These are phyloP conservation scores for Hemichromis elongatus DNA, from an alignment of 2,113 vertebrate genomes.

Conservation along the genomic window DNA sequence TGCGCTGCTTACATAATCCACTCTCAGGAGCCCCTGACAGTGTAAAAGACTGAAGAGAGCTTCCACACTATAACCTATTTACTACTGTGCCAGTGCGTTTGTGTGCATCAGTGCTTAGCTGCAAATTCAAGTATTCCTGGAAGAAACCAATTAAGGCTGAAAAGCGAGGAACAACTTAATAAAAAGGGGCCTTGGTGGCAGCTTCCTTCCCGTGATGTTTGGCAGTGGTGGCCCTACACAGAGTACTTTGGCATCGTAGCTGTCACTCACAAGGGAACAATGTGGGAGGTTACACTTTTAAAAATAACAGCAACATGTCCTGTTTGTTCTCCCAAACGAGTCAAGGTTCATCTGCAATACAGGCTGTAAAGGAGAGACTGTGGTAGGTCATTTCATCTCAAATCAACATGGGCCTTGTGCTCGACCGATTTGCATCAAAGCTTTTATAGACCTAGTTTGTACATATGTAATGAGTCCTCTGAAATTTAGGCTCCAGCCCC, in stretches of 20 bases:
- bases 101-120: background rate
- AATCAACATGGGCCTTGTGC: background rate
- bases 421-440: background rate
- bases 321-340: background rate
- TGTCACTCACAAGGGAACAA: slow-evolving; percentile 10
- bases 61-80: background rate
- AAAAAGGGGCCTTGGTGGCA: background rate
- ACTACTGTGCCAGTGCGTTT: background rate
- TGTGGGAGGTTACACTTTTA: slow-evolving; percentile 23
- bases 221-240: background rate
- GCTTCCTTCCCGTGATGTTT: slow-evolving; percentile 34
- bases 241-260: background rate
- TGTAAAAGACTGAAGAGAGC: background rate
- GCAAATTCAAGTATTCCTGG: slow-evolving; percentile 27
- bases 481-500: background rate
- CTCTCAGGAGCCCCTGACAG: background rate
- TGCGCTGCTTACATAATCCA: background rate
- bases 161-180: background rate
- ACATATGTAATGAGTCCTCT: background rate
- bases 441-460: background rate
- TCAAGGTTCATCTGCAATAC: background rate
- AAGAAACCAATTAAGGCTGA: slow-evolving; percentile 37
- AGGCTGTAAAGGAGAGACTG: background rate
- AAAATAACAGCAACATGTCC: slow-evolving; percentile 5
- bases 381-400: background rate